phyloP scores from a whole-genome alignment of 2,888 invertebrate species.

The Hymenopus coronatus region DNA sequence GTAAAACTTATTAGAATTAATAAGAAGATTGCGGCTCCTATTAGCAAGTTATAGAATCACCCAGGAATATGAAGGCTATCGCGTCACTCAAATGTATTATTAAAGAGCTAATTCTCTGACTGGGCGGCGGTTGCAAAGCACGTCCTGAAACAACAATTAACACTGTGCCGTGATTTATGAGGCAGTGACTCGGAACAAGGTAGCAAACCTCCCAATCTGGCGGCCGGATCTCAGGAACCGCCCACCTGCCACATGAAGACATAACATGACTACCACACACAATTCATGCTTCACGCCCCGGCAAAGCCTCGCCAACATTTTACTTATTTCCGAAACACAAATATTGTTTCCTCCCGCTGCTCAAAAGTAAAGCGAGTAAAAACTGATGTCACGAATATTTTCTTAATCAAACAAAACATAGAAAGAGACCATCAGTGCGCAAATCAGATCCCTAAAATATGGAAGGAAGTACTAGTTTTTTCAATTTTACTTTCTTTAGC shows the following conservation, averaged over 20 bases:
- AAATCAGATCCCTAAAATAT: too few relatives aligned
- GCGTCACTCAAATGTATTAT: not conserved
- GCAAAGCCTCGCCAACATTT: too few relatives aligned
- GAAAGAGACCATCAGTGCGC: too few relatives aligned
- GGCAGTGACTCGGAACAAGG: not conserved
- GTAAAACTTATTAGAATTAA: too few relatives aligned
- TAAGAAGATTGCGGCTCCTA: not conserved
- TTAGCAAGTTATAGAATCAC: not conserved
- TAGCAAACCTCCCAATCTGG: not conserved
- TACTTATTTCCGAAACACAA: too few relatives aligned
- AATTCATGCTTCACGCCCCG: too few relatives aligned
- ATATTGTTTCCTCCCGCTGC: too few relatives aligned
- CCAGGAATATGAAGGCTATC: not conserved
- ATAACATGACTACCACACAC: not conserved
- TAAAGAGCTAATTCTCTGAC: not conserved
- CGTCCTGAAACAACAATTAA: not conserved
- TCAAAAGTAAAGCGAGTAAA: too few relatives aligned
- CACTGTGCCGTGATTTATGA: not conserved
- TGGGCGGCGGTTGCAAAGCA: not conserved
- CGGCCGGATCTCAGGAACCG: not conserved
- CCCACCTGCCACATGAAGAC: not conserved
- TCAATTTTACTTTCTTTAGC: too few relatives aligned
- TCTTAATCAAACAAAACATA: too few relatives aligned
- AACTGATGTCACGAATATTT: too few relatives aligned
- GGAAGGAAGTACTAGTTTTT: too few relatives aligned